These are phyloP conservation scores for Dynastes hyllus DNA, from an alignment of 2,888 invertebrate genomes.

Conservation along the genomic window DNA sequence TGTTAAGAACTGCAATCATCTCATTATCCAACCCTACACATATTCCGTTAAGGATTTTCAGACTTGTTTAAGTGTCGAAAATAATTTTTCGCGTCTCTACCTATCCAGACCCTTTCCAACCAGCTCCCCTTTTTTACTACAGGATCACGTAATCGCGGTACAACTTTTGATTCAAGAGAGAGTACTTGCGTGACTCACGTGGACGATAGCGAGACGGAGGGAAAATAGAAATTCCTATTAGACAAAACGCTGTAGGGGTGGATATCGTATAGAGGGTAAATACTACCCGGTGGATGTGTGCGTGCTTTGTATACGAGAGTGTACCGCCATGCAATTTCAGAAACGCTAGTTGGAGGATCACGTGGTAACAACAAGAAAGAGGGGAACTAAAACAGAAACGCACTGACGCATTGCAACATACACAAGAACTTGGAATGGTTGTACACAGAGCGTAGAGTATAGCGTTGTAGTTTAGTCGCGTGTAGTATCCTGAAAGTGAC, in stretches of 20 bases:
- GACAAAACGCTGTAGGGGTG: conserved; percentile 21
- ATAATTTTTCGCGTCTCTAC: not conserved
- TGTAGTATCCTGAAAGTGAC: conserved; percentile 24
- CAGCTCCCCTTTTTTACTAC: not conserved
- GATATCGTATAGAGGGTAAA: conserved; percentile 18
- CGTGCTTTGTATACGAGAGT: conserved; percentile 7
- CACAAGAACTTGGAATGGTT: conserved; percentile 43
- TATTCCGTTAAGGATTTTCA: not conserved
- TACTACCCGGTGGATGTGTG: conserved; percentile 1
- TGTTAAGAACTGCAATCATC: not conserved
- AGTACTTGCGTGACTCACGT: conserved; percentile 21
- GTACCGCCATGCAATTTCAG: conserved; percentile 27
- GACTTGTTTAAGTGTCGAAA: not conserved
- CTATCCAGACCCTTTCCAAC: not conserved
- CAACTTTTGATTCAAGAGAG: conserved; percentile 22
- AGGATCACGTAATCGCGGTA: conserved; percentile 11
- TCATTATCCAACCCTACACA: not conserved
- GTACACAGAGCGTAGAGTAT: conserved; percentile 4
- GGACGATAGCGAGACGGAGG: not conserved
- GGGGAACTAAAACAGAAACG: conserved; percentile 58
- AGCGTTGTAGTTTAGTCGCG: conserved; percentile 36
- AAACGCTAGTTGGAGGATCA: conserved; percentile 50
- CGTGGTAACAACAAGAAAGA: conserved; percentile 56
- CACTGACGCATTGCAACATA: conserved; percentile 58
- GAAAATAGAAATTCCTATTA: conserved; percentile 29